Evolutionary conservation across 2,113 vertebrate genomes (phyloP).

Genomic region (Eidolon helvum): DNA sequence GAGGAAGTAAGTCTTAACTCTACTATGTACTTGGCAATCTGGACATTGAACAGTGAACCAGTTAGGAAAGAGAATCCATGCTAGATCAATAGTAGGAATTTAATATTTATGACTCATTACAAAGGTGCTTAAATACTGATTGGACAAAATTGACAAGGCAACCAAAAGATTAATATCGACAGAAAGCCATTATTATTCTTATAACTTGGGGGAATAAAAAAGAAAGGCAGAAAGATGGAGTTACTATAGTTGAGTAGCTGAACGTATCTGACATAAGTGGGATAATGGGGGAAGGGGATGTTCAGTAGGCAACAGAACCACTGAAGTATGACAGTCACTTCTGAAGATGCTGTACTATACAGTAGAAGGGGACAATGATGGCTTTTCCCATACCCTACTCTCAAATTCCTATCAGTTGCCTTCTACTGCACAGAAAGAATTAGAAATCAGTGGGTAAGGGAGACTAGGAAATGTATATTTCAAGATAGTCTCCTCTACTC

Average conservation of each 20-base stretch:
- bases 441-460: background rate
- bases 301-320: too few species aligned
- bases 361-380: background rate
- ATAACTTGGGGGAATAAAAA: background rate
- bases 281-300: rapidly evolving
- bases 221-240: background rate
- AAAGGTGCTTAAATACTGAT: background rate
- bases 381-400: background rate
- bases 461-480: background rate
- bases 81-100: background rate
- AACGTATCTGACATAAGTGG: background rate
- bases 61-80: background rate
- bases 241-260: background rate
- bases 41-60: background rate
- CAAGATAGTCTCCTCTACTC: background rate
- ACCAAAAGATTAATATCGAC: background rate
- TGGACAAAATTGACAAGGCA: background rate
- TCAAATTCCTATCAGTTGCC: background rate
- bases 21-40: background rate
- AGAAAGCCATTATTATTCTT: background rate
- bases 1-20: background rate
- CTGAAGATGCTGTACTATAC: background rate
- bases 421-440: background rate
- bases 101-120: background rate
- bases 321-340: background rate